These are phyloP conservation scores for Solenopsis fugax DNA, from an alignment of 1,140 invertebrate species.

Conservation along the genomic window DNA sequence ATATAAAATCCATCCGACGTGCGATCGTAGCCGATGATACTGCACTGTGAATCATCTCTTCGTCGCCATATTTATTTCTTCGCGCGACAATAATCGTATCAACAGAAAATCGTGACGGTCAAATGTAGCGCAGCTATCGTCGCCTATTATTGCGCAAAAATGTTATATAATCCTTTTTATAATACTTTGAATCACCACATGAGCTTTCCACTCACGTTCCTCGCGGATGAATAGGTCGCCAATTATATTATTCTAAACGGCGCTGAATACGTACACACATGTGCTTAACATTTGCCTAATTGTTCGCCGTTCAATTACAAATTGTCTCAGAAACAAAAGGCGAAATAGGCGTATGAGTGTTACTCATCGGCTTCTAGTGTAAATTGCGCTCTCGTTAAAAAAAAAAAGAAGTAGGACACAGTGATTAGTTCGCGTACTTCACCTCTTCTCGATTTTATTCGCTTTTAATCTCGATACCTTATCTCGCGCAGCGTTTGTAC, in stretches of 20 bases:
- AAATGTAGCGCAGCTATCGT: neutral
- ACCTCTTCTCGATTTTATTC: neutral
- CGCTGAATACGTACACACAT: neutral
- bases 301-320: slow-evolving; percentile 12
- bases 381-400: slow-evolving; percentile 15
- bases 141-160: slow-evolving; percentile 21
- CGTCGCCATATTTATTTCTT: neutral
- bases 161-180: slow-evolving; percentile 55
- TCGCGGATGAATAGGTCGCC: slow-evolving; percentile 11
- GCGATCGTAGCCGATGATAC: neutral
- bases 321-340: neutral
- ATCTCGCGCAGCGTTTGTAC: neutral
- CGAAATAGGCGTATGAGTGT: neutral
- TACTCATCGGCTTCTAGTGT: neutral
- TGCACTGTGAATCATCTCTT: neutral
- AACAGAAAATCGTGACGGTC: slow-evolving; percentile 6
- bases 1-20: neutral
- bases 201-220: slow-evolving; percentile 45
- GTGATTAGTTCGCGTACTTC: neutral
- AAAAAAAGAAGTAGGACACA: neutral
- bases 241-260: slow-evolving; percentile 9
- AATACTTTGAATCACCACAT: slow-evolving; percentile 49
- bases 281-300: slow-evolving; percentile 18
- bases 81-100: neutral
- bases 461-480: neutral